Percentiles rank a stretch among this genome's conserved stretches.
These are phyloP conservation scores for Drosophila glabriapex DNA, from an alignment of 2,888 invertebrate genomes.

Conservation along the genomic window DNA sequence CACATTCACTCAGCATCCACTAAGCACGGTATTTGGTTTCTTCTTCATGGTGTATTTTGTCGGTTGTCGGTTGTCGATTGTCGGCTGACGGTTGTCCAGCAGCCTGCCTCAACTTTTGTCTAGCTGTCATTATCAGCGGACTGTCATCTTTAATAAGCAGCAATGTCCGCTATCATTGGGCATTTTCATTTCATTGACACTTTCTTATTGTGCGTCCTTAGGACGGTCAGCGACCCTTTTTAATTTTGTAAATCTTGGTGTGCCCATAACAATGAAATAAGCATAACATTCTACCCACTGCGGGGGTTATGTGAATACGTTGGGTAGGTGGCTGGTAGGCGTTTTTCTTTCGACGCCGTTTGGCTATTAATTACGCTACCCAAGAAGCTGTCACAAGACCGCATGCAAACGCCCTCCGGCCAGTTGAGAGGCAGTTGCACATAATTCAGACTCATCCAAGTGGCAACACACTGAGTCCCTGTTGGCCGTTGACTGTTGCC, in stretches of 20 bases:
- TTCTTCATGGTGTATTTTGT: conserved; percentile 27
- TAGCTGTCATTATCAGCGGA: conserved; percentile 60
- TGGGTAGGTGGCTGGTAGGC: conserved; percentile 11
- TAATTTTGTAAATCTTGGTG: conserved; percentile 76
- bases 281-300: conserved; percentile 40
- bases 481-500: conserved; percentile 13
- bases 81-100: background rate
- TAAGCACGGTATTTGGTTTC: conserved; percentile 39
- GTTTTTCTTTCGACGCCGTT: conserved; percentile 23
- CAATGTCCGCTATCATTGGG: conserved; percentile 71
- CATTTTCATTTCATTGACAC: conserved; percentile 80
- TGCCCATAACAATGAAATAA: conserved; percentile 74
- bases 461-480: conserved; percentile 9
- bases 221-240: conserved; percentile 79
- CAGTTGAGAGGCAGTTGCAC: conserved; percentile 29
- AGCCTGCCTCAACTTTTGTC: conserved; percentile 42
- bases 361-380: conserved; percentile 74
- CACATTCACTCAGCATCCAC: conserved; percentile 23
- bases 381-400: conserved; percentile 38
- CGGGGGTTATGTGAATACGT: background rate
- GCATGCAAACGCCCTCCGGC: conserved; percentile 19
- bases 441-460: conserved; percentile 39
- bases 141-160: conserved; percentile 81
- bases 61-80: background rate
- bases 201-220: conserved; percentile 61